Conservation (phyloP, 2,797 vertebrate genomes). For the Pangasius macronema region DNA sequence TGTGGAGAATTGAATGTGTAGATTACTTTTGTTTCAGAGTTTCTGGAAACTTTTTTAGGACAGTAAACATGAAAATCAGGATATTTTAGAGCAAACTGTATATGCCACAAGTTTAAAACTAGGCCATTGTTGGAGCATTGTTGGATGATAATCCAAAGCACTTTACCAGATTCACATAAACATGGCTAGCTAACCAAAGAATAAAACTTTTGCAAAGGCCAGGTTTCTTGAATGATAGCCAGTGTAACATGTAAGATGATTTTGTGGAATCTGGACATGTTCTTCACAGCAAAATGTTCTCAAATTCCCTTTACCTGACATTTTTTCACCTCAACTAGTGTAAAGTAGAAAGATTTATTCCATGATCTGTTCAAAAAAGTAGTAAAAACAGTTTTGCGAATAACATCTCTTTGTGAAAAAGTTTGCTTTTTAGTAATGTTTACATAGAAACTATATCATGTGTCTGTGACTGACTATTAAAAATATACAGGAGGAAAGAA, state of each 20-base stretch:
- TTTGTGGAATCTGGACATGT: background rate
- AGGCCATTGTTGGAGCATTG: background rate
- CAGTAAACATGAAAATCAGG: no score
- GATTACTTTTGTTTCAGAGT: background rate
- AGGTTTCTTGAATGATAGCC: background rate
- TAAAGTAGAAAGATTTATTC: background rate
- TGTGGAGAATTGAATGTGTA: background rate
- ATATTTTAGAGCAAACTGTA: background rate
- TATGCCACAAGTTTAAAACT: background rate
- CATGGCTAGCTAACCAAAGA: no score
- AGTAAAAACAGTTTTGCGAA: background rate
- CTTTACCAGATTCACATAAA: background rate
- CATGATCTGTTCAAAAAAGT: background rate
- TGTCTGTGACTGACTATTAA: background rate
- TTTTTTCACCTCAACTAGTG: background rate
- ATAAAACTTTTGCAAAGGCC: background rate
- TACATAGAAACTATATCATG: background rate
- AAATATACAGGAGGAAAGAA: background rate
- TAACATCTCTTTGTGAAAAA: background rate
- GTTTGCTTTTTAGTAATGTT: background rate
- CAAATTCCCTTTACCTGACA: background rate
- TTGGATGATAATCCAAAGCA: background rate
- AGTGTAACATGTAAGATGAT: background rate
- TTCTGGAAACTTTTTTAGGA: background rate
- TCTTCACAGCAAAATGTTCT: background rate